Base-by-base conservation (phyloP, 1,140 invertebrate genomes). In the Bacillus rossius region DNA sequence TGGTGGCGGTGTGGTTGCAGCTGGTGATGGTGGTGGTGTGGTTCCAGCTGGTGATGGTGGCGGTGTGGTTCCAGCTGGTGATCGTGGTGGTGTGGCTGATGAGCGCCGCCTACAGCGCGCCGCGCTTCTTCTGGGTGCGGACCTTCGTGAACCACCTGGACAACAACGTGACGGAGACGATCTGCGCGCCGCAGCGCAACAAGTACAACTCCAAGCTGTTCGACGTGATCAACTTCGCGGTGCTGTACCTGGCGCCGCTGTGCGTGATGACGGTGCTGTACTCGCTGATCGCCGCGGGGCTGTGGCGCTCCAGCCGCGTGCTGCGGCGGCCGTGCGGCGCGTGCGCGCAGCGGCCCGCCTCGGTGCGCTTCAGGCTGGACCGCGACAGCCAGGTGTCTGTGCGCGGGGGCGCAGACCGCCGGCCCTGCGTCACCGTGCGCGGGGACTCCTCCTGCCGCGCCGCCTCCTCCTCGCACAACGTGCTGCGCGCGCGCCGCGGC, bases 201-300 rank as follows among this genome's bases (percentile, higher is more conserved):
- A 84, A 86, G 65, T 89, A 87, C 70, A 85, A 90, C 67, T 88
- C 86, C 0, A 81, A 86, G 67, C 67, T 86, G 20, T 81, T 89
- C 65, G 88, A 91, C 67, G 83, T 85, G 65, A 81, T 89, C 55
- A 89, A 89, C 72, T 85, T 91, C 65, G 81, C 83, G 5, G 75
- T 90, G 1, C 80, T 89, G 1, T 91, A 91, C 67, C 77, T 88
- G 4, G 75, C 87, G 25, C 88, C 89, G 0, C 72, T 91, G 2
- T 73, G 80, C 20, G 80, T 91, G 3, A 91, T 91, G 80, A 81
- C 83, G 66, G 81, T 88, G 64, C 79, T 82, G 74, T 59, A 52
- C 43, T 22, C 61, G 4, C 40, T 51, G 14, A 63, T 63, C 40
- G 58, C 54, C 13, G 8, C 45, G 7, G 29, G 40, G 2, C 54